A percentile compares a stretch with the other conserved stretches of the same genome.
phyloP scores from a whole-genome alignment of 1,140 invertebrate species.

The Atta colombica region DNA sequence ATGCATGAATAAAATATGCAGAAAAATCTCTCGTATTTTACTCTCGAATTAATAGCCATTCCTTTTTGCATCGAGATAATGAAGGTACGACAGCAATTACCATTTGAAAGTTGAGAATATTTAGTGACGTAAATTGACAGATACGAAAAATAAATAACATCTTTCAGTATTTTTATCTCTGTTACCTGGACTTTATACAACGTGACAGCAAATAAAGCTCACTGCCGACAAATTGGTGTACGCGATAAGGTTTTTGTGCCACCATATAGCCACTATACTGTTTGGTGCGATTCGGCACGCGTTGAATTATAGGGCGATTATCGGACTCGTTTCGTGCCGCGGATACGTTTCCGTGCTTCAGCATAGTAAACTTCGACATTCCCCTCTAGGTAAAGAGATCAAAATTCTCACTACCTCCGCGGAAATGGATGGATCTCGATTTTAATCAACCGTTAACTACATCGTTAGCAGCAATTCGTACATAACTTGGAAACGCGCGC shows the following conservation, averaged over 20 bases:
- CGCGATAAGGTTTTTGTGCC: constrained; percentile 42
- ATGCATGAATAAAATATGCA: constrained; percentile 48
- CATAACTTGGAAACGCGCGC: constrained; percentile 35
- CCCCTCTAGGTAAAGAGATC: constrained; percentile 8
- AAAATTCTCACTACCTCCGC: constrained; percentile 40
- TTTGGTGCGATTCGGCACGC: constrained; percentile 36
- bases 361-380: background rate
- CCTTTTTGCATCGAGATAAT: background rate
- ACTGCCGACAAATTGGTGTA: constrained; percentile 38
- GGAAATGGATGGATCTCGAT: constrained; percentile 66
- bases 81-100: constrained; percentile 10
- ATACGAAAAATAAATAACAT: background rate
- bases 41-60: constrained; percentile 23
- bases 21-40: background rate
- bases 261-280: background rate
- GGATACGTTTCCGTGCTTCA: constrained; percentile 36
- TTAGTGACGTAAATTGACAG: constrained; percentile 14
- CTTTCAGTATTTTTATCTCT: constrained; percentile 8
- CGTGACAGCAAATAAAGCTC: constrained; percentile 18
- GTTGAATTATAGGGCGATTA: constrained; percentile 57
- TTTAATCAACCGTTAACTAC: constrained; percentile 76
- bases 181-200: background rate
- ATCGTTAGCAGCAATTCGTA: constrained; percentile 69
- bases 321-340: constrained; percentile 53
- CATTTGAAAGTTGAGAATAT: constrained; percentile 7